phyloP scores from a whole-genome alignment of 2,888 invertebrate species.

The Drosophila neoperkinsi region DNA sequence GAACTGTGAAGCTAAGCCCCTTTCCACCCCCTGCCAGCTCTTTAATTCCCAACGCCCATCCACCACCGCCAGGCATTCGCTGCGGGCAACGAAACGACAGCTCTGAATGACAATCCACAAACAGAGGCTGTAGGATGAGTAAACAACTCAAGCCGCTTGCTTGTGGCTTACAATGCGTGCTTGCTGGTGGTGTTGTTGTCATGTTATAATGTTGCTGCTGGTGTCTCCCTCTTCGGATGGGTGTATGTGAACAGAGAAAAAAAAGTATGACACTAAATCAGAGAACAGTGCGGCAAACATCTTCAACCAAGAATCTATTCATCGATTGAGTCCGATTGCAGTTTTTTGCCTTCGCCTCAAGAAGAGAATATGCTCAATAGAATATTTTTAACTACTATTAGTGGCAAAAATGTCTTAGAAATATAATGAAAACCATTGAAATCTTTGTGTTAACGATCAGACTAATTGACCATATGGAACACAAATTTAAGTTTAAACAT shows the following conservation, averaged over 20 bases:
- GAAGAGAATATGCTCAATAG: background rate
- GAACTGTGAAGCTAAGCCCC: background rate
- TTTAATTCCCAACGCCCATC: slow-evolving; percentile 21
- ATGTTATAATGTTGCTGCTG: slow-evolving; percentile 33
- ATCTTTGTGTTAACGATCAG: background rate
- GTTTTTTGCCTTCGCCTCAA: background rate
- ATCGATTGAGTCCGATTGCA: background rate
- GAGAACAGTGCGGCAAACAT: background rate
- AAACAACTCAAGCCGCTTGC: slow-evolving; percentile 44
- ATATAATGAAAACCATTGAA: too few relatives aligned
- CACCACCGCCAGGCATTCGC: slow-evolving; percentile 14
- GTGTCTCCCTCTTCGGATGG: slow-evolving; percentile 5
- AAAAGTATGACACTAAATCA: background rate
- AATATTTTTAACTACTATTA: background rate
- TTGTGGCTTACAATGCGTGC: slow-evolving; percentile 24
- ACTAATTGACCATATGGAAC: background rate
- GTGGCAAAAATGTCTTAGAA: too few relatives aligned
- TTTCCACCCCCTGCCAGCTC: background rate
- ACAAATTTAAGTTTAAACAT: background rate
- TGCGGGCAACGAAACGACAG: slow-evolving; percentile 57
- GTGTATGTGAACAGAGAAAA: slow-evolving; percentile 9
- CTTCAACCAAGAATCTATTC: background rate
- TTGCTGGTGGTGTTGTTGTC: slow-evolving; percentile 1
- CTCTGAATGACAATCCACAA: slow-evolving; percentile 72
- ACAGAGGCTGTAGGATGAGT: slow-evolving; percentile 38